Evolutionary conservation across 2,797 vertebrate species (phyloP), one percentile per base, ranked within the genome.

Genomic region (Oryzias dopingdopingensis): DNA sequence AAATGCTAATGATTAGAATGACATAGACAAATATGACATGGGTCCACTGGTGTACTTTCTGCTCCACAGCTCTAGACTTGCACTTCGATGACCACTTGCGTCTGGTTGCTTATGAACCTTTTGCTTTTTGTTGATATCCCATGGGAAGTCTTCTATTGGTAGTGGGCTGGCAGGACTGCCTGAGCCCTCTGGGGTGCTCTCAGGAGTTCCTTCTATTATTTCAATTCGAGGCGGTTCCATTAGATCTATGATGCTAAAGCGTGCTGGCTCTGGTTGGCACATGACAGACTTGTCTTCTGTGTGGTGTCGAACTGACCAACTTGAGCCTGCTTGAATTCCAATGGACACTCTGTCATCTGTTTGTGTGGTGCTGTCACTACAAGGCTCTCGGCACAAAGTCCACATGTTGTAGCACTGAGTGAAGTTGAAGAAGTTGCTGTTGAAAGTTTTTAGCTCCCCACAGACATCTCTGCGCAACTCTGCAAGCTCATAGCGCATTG

Each of bases 361-460:
- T 77, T 91, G 91, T 1, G 89, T 89, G 54, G 88, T 80, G 69
- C 84, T 85, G 74, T 90, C 89, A 10, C 77, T 91, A 82, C 86
- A 89, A 4, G 85, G 88, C 74, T 93, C 92, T 48, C 92, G 86
- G 72, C 92, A 92, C 82, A 93, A 86, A 46, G 90, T 91, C 92
- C 92, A 93, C 89, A 93, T 92, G 59, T 92, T 93, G 81, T 93
- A 93, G 83, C 92, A 93, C 89, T 93, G 92, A 56, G 92, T 93
- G 67, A 93, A 93, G 85, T 93, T 93, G 79, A 93, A 92, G 87
- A 93, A 93, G 88, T 93, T 93, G 80, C 91, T 93, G 89, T 93
- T 93, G 76, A 93, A 93, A 53, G 92, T 93, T 81, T 93, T 93
- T 61, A 93, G 56, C 75, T 93, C 92, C 12, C 91, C 90, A 13